Base-by-base conservation (phyloP, 2,888 invertebrate species). In the Pollenia labialis region DNA sequence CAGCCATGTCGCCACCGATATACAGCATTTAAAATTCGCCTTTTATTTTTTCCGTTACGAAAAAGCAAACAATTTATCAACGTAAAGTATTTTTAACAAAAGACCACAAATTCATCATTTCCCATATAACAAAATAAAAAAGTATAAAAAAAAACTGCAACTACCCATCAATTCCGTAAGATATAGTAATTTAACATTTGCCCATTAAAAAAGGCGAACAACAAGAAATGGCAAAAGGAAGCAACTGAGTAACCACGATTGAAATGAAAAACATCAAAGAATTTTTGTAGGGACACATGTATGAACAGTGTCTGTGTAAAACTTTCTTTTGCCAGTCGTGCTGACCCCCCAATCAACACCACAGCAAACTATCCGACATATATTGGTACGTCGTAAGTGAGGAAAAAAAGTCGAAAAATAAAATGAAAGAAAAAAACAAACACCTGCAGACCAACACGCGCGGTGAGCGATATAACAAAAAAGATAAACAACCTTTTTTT, bases 131-230 rank as follows among this genome's bases (percentile, higher is more conserved):
- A 48, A 23, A 76, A 32, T 48, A 44, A 23, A 66, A 1, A 23
- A 23, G 2, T 23, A 23, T 1, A 23, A 23, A 23, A 58, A 60
- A 60, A 40, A 79, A 54, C 56, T 42, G 32, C 46, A 56, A 32
- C 50, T 50, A 68, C 18, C 81, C 18, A 66, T 74, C 68, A 46
- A 58, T 58, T 74, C 40, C 66, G 56, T 11, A 46, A 74, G 66
- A 66, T 74, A 68, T 12, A 66, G 66, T 66, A 81, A 68, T 12
- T 81, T 66, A 58, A 74, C 18, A 48, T 81, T 40, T 56, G 58
- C 32, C 50, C 64, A 56, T 74, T 52, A 81, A 74, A 74, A 81
- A 16, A 18, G 23, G 48, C 8, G 8, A 6, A 32, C 9, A 54
- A 71, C 62, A 10, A 12, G 40, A 4, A 42, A 60, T 4, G 44